phyloP scores from a whole-genome alignment of 2,888 invertebrate genomes.

The Brenthis ino region DNA sequence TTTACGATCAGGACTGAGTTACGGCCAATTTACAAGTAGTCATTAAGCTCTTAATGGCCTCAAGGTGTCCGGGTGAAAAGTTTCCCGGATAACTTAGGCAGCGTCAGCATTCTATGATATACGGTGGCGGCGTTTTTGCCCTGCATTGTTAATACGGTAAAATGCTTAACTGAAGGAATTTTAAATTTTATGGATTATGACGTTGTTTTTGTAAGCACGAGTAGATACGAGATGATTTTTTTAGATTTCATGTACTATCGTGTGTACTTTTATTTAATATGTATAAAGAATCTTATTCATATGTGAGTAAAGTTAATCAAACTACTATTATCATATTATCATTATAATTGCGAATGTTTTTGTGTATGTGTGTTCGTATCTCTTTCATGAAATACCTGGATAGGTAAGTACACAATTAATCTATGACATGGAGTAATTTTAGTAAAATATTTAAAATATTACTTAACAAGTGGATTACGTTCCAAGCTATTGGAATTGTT shows the following conservation, averaged over 20 bases:
- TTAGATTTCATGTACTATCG: background rate
- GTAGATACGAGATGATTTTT: background rate
- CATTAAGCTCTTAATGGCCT: slow-evolving; percentile 80
- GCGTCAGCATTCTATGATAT: slow-evolving; percentile 60
- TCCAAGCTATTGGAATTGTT: too few species aligned
- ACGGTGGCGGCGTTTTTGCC: slow-evolving; percentile 37
- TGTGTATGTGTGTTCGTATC: too few species aligned
- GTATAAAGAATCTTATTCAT: too few species aligned
- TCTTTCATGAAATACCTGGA: too few species aligned
- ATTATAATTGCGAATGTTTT: too few species aligned
- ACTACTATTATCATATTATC: too few species aligned
- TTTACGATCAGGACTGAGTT: slow-evolving; percentile 77
- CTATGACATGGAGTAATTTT: too few species aligned
- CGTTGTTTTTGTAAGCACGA: background rate
- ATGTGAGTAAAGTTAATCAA: too few species aligned
- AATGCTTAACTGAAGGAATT: slow-evolving; percentile 20
- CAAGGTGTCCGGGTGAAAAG: slow-evolving; percentile 77
- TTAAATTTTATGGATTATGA: slow-evolving; percentile 9
- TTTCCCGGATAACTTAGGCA: slow-evolving; percentile 58
- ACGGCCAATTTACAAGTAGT: slow-evolving; percentile 82
- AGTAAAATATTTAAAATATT: too few species aligned
- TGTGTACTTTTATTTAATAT: background rate
- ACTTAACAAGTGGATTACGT: too few species aligned
- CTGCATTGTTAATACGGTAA: slow-evolving; percentile 37
- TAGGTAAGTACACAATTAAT: too few species aligned